Evolutionary conservation across 2,888 invertebrate genomes (phyloP), one percentile per base, ranked within the genome.

Genomic region (Odontomyia ornata): DNA sequence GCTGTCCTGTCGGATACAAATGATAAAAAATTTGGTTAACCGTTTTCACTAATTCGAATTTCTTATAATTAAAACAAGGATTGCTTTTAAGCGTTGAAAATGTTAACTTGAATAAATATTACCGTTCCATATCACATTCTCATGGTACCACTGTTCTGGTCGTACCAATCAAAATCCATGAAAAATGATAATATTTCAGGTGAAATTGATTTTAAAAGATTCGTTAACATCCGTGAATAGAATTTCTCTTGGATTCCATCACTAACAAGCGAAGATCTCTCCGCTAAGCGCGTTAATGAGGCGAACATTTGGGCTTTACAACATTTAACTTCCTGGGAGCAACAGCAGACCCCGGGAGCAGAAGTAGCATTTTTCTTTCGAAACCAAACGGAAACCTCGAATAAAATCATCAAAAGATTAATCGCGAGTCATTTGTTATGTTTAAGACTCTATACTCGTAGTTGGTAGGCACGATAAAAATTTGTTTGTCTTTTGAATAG

Each of bases 201-300:
- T 60, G 23, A 60, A 60, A 60, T 60, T 60, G 60, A 60, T 60
- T 60, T 60, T 23, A 25, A 60, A 60, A 23, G 60, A 60, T 60
- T 60, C 25, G 25, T 25, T 60, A 25, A 13, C 21, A 60, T 60
- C 60, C 60, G 25, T 60, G 11, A 7, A 1, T 60, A 25, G 21
- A 21, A 60, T 60, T 60, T 60, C 60, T 60, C 23, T 60, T 60
- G 9, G 15, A 60, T 23, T 60, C 60, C 13, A 11, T 23, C 60
- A 60, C 60, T 60, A 60, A 60, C 60, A 60, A 60, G 60, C 1
- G 23, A 60, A 60, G 60, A 25, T 60, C 23, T 60, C 23, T 60
- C 21, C 9, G 21, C 36, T 15, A n/a, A 36, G 43, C 21, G 36
- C 43, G 75, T 62, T 75, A 78, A 75, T 78, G 76, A 76, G 72